A percentile compares a stretch with the other conserved stretches of the same genome.
These are phyloP conservation scores for Punctoribates punctum DNA, from an alignment of 2,888 invertebrate genomes.

Conservation along the genomic window DNA sequence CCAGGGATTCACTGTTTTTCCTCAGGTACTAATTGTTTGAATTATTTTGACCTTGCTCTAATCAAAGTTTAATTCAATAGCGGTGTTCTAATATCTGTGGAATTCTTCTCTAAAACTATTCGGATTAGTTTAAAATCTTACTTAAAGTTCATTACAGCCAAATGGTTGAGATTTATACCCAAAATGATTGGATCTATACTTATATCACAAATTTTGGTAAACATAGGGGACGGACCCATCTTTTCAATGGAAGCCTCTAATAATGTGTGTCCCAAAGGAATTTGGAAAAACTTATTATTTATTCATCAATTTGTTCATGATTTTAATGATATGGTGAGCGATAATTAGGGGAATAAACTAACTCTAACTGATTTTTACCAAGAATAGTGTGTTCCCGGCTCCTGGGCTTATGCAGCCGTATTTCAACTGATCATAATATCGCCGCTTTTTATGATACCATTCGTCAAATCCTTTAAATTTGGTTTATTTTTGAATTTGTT, in stretches of 20 bases:
- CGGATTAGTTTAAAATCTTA: background rate
- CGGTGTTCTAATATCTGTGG: constrained; percentile 20
- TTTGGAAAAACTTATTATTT: constrained; percentile 22
- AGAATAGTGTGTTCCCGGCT: constrained; percentile 13
- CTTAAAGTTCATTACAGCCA: background rate
- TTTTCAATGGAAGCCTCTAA: too few relatives aligned
- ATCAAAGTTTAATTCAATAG: too few relatives aligned
- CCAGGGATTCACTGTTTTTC: background rate
- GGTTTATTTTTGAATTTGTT: constrained; percentile 22
- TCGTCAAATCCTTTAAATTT: background rate
- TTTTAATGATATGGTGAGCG: constrained; percentile 6
- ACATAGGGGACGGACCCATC: constrained; percentile 24
- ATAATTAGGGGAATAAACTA: too few relatives aligned
- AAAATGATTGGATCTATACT: constrained; percentile 32
- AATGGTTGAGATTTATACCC: constrained; percentile 18
- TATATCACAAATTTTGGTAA: background rate
- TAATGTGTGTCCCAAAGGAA: constrained; percentile 6
- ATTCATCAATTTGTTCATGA: constrained; percentile 7
- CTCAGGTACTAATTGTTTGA: background rate
- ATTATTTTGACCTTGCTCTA: too few relatives aligned
- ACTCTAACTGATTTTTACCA: too few relatives aligned
- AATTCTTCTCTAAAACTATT: constrained; percentile 8
- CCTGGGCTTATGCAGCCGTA: background rate
- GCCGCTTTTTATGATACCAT: constrained; percentile 26
- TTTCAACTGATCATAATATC: constrained; percentile 35